A percentile compares a stretch with the other conserved stretches of the same genome.
Evolutionary conservation across 2,888 invertebrate genomes (phyloP).

Genomic region (Xestoiulus laeticollis): DNA sequence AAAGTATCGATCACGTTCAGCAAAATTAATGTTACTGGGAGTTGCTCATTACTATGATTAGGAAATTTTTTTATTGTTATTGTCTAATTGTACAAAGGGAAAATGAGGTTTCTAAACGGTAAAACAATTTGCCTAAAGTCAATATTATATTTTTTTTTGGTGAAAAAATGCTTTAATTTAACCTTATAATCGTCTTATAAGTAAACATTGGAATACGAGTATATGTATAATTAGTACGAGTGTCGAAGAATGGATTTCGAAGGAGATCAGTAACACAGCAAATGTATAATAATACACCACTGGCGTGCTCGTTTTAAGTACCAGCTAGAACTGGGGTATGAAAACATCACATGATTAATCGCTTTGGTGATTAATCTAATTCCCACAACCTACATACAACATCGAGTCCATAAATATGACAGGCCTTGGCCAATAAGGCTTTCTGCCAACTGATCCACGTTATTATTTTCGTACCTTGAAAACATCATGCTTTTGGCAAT

Average conservation of each 20-base stretch:
- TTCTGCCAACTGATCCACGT: conserved; percentile 4
- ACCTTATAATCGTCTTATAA: not conserved
- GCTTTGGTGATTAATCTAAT: conserved; percentile 4
- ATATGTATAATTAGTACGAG: not conserved
- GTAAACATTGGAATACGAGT: not conserved
- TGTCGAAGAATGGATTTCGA: not conserved
- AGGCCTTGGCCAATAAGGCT: conserved; percentile 26
- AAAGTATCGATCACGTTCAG: not conserved
- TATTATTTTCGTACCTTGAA: conserved; percentile 16
- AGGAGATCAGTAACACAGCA: not conserved
- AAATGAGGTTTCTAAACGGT: not conserved
- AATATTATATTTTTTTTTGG: not conserved
- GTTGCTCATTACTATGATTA: not conserved
- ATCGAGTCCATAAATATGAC: not conserved
- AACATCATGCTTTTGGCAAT: not conserved
- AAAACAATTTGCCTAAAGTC: not conserved
- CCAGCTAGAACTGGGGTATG: conserved; percentile 6
- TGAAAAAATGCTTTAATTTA: not conserved
- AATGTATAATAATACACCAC: not conserved
- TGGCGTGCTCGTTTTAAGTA: not conserved
- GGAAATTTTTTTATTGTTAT: not conserved
- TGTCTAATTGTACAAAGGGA: not conserved
- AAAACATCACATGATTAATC: conserved; percentile 26
- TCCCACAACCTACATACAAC: not conserved
- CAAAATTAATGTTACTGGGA: not conserved